Base-by-base conservation (phyloP, 2,113 vertebrate genomes). In the Proteles cristata region DNA sequence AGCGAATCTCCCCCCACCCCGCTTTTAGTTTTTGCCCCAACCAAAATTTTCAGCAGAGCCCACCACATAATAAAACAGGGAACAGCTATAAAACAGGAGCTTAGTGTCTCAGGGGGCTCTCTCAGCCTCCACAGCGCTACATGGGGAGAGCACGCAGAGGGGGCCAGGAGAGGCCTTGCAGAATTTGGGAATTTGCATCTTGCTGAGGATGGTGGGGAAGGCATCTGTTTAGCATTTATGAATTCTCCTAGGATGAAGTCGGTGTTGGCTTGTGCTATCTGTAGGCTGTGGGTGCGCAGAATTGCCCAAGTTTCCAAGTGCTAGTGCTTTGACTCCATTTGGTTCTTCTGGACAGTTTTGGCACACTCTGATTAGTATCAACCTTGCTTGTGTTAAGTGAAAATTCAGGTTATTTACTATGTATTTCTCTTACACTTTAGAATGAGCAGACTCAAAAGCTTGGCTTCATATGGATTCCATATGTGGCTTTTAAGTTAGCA, bases 381-480 rank as follows among this genome's bases (percentile, higher is more conserved):
- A 69, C 93, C 74, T 97, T 93, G 80, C 80, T 90, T 97, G 73
- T 93, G 95, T 92, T 87, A 91, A 97, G 92, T 92, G 90, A 96
- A 84, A 77, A 35, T 83, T 95, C 61, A 71, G 93, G 80, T 97
- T 96, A 96, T 97, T 97, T 98, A 96, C 97, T 96, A 97, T 84
- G 80, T 85, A 94, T 97, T 97, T 88, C 95, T 96, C 35, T 89
- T 43, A 23, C 71, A 68, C 87, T 97, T 85, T 95, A 96, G 96
- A 97, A 98, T 96, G 96, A 98, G 63, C 50, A 86, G 66, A 81
- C 91, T 93, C 35, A 71, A 85, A 93, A 90, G 65, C 91, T 77
- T 39, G 39, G 74, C 92, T 88, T 96, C 85, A 86, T 96, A 94
- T 97, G 95, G 96, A 90, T 97, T 97, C 97, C 98, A 97, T 95